These are phyloP conservation scores for Micronycteris hirsuta DNA, from an alignment of 2,113 vertebrate species.

Conservation along the genomic window DNA sequence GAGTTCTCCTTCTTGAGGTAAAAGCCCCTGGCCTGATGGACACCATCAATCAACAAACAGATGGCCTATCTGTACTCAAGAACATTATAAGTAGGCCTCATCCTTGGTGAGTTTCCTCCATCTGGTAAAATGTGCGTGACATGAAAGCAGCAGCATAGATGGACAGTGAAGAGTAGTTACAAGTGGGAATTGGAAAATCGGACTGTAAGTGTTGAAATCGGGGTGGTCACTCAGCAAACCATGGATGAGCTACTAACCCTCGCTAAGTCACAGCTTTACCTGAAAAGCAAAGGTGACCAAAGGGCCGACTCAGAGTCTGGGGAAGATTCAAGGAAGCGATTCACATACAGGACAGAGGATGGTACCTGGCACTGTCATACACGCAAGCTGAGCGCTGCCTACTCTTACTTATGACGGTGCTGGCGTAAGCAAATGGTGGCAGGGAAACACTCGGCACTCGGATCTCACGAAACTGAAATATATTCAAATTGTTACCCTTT, in stretches of 20 bases:
- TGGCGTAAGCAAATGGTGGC: rapidly evolving
- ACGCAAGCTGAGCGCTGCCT: rapidly evolving
- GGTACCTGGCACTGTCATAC: not conserved
- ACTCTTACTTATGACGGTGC: rapidly evolving
- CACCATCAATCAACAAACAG: not conserved
- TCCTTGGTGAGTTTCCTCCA: not conserved
- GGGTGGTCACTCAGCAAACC: not conserved
- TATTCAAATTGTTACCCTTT: not conserved
- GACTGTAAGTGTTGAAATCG: not conserved
- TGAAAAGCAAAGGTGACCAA: too few species aligned
- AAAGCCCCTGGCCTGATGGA: not conserved
- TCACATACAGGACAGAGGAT: rapidly evolving
- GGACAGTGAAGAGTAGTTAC: not conserved
- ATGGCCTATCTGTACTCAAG: not conserved
- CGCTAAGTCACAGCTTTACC: not conserved
- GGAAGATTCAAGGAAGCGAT: not conserved
- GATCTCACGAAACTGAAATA: not conserved
- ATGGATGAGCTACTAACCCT: not conserved
- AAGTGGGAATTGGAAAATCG: not conserved
- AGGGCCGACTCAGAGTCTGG: not conserved
- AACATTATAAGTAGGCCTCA: not conserved
- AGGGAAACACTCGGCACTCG: not conserved
- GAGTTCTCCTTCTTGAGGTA: not conserved
- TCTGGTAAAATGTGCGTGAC: not conserved
- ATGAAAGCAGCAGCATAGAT: rapidly evolving